These are phyloP conservation scores for Syngnathus scovelli DNA, from an alignment of 2,113 vertebrate species.

Conservation along the genomic window DNA sequence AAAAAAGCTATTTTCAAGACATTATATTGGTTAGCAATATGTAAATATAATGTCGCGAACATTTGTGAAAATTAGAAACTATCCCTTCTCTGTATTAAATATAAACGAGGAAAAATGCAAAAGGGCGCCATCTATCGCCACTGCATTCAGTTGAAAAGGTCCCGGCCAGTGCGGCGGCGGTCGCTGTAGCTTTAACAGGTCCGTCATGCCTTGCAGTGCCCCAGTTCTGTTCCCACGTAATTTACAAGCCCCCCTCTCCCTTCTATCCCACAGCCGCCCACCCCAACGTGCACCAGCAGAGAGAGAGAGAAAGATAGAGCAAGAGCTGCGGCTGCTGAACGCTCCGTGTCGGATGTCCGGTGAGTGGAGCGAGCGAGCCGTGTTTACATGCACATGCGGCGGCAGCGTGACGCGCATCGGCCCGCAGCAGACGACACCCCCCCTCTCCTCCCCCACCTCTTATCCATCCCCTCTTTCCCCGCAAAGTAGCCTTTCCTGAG, in stretches of 20 bases:
- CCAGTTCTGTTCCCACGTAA: constrained; percentile 55
- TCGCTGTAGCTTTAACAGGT: constrained; percentile 62
- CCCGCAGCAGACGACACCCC: constrained; percentile 10
- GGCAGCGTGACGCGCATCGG: constrained; percentile 12
- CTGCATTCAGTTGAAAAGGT: not conserved
- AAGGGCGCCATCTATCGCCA: not conserved
- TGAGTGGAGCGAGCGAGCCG: constrained; percentile 14
- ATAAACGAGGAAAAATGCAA: not conserved
- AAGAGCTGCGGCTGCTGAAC: constrained; percentile 13
- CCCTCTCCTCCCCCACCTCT: not conserved
- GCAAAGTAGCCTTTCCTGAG: not conserved
- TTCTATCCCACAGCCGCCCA: not conserved
- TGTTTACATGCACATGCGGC: constrained; percentile 45
- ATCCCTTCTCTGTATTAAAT: not conserved
- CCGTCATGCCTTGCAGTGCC: constrained; percentile 72
- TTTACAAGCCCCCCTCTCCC: constrained; percentile 20
- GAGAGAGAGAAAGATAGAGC: not conserved
- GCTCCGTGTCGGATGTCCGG: constrained; percentile 49
- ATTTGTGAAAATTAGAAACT: no score
- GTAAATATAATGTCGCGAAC: no score
- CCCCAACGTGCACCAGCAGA: constrained; percentile 1
- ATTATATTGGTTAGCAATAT: no score
- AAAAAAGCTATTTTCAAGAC: no score
- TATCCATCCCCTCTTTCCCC: not conserved
- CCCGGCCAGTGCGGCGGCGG: not conserved